Percentiles rank a stretch among this genome's conserved stretches.
Conservation (phyloP, 2,888 invertebrate species). For the Ornithoptera priamus region DNA sequence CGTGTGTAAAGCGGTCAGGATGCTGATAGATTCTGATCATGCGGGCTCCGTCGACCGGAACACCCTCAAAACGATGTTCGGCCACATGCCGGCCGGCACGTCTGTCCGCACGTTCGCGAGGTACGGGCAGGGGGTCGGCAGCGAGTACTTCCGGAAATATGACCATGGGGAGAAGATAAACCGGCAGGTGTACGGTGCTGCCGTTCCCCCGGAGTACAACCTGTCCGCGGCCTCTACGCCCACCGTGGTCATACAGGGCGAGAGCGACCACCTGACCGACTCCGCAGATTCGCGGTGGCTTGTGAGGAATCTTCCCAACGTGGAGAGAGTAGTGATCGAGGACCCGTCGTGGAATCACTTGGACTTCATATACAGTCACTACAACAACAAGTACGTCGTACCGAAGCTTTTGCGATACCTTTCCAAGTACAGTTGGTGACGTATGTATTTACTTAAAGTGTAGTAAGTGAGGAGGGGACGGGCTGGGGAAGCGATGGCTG, state of each 20-base stretch:
- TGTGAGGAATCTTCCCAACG: conserved; percentile 74
- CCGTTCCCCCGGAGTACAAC: conserved; percentile 53
- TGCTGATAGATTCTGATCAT: conserved; percentile 45
- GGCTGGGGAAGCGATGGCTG: too few species aligned
- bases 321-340: conserved; percentile 77
- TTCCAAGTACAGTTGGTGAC: conserved; percentile 32
- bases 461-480: too few species aligned
- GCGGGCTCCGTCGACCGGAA: conserved; percentile 52
- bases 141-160: conserved; percentile 51
- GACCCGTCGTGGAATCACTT: conserved; percentile 62
- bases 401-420: conserved; percentile 44
- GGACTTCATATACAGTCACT: conserved; percentile 50
- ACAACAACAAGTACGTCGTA: conserved; percentile 42
- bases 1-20: conserved; percentile 42
- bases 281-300: conserved; percentile 78
- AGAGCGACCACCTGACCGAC: conserved; percentile 80
- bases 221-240: conserved; percentile 51
- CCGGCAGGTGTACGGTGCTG: conserved; percentile 47
- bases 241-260: conserved; percentile 53
- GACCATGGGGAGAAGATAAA: conserved; percentile 54
- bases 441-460: neutral
- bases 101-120: conserved; percentile 54
- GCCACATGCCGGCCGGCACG: conserved; percentile 59
- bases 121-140: conserved; percentile 55
- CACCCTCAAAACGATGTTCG: conserved; percentile 46